Evolutionary conservation across 2,113 vertebrate species (phyloP), one percentile per base, ranked within the genome.

Genomic region (Zosterops japonicus): DNA sequence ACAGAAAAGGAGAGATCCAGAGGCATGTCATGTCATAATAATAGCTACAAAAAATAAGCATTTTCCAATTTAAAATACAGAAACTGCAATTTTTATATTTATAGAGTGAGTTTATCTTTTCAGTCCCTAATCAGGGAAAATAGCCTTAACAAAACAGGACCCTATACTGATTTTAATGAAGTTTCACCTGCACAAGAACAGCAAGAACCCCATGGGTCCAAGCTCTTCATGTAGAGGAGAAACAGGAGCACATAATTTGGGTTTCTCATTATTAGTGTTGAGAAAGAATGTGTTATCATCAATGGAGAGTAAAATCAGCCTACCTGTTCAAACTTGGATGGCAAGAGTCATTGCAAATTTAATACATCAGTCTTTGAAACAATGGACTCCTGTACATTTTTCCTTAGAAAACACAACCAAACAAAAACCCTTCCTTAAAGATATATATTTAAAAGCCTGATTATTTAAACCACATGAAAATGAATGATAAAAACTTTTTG

Each of bases 401-500:
- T 77, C 79, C 55, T 67, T 88, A 1, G 60, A 76, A 78, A 57
- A 33, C 9, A 12, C 29, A 60, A 46, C 11, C 29, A 53, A 78
- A 12, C 5, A 50, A 71, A 24, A 70, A 6, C 19, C 44, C 35
- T 9, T 5, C 29, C 60, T 49, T 20, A n/a, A 21, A 74, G 23
- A 28, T 21, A 44, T 35, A 24, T 70, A 80, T 80, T 90, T 74
- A 44, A 82, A 94, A 95, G 74, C 14, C 67, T 57, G 31, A 77
- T 91, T 84, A 85, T 69, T 91, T 83, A 80, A 94, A 59, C 44
- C 31, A 80, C 36, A 64, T 44, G 27, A 77, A 91, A 85, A 90
- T 19, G 24, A 71, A 36, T 14, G 41, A 50, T 42, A 78, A n/a
- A 91, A 92, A 42, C 25, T 41, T 77, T 49, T 42, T 14, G 28